Evolutionary conservation across 92 coral and sea anemone genomes (phyloP).

Genomic region (Chrysogorgia sp.): DNA sequence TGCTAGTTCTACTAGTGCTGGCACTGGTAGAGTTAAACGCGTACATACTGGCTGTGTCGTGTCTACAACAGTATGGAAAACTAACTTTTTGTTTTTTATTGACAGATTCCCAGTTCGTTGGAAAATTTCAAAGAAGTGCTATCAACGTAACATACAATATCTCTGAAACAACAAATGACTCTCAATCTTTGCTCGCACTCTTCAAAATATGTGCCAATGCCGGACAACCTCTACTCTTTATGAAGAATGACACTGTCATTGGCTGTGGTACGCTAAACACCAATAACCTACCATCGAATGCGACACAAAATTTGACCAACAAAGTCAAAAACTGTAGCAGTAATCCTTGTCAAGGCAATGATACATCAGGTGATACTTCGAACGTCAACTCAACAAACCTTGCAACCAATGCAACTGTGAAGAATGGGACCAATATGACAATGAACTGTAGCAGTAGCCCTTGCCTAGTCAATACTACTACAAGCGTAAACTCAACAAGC

Average conservation of each 20-base stretch:
- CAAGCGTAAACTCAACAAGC: neutral
- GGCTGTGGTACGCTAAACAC: conserved; percentile 40
- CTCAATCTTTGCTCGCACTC: neutral
- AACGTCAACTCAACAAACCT: neutral
- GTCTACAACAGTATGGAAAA: neutral
- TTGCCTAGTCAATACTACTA: neutral
- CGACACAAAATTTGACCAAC: neutral
- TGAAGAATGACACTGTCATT: conserved; percentile 14
- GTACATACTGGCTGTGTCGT: too few relatives aligned
- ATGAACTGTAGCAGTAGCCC: neutral
- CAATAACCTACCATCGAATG: neutral
- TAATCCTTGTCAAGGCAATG: too few relatives aligned
- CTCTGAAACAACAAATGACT: neutral
- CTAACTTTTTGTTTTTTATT: neutral
- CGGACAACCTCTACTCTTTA: neutral
- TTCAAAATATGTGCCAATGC: conserved; percentile 22
- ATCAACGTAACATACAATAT: conserved; percentile 28
- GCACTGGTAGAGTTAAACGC: too few relatives aligned
- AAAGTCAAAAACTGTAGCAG: neutral
- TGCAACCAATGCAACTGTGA: neutral
- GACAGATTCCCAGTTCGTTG: conserved; percentile 2
- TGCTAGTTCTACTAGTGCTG: too few relatives aligned
- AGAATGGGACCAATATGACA: neutral
- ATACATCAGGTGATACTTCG: too few relatives aligned
- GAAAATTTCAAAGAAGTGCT: neutral